These are phyloP conservation scores for Athetis lepigone DNA, from an alignment of 2,888 invertebrate species.

Conservation along the genomic window DNA sequence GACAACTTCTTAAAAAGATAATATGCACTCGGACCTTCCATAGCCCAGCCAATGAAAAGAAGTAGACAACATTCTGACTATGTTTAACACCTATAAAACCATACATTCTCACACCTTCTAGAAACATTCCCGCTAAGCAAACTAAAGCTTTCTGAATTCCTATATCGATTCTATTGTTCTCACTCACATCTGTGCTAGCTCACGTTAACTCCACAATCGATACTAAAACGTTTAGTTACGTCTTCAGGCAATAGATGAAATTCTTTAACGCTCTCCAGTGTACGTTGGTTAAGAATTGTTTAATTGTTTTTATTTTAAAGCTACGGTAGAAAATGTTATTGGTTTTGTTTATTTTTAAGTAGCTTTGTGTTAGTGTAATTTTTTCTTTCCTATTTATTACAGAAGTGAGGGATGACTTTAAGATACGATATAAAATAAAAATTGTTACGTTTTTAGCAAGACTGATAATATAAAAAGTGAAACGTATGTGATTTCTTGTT, in stretches of 20 bases:
- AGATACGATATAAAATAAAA: too few relatives aligned
- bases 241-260: constrained; percentile 28
- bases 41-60: too few relatives aligned
- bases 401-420: too few relatives aligned
- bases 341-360: background rate
- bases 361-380: background rate
- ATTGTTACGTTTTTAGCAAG: too few relatives aligned
- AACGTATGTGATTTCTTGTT: too few relatives aligned
- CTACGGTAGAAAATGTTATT: background rate
- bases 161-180: constrained; percentile 46
- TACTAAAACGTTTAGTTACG: constrained; percentile 44
- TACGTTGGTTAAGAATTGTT: background rate
- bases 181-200: constrained; percentile 31
- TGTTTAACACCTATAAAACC: background rate
- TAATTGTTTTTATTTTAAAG: constrained; percentile 14
- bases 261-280: constrained; percentile 40
- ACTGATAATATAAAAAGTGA: too few relatives aligned
- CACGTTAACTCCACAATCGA: constrained; percentile 45
- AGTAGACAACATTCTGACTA: too few relatives aligned
- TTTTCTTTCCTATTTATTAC: too few relatives aligned
- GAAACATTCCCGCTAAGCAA: constrained; percentile 4
- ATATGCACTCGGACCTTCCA: too few relatives aligned
- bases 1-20: too few relatives aligned
- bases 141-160: constrained; percentile 40
- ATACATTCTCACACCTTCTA: constrained; percentile 3